These are phyloP conservation scores for Agapornis canus DNA, from an alignment of 2,797 vertebrate genomes.

Conservation along the genomic window DNA sequence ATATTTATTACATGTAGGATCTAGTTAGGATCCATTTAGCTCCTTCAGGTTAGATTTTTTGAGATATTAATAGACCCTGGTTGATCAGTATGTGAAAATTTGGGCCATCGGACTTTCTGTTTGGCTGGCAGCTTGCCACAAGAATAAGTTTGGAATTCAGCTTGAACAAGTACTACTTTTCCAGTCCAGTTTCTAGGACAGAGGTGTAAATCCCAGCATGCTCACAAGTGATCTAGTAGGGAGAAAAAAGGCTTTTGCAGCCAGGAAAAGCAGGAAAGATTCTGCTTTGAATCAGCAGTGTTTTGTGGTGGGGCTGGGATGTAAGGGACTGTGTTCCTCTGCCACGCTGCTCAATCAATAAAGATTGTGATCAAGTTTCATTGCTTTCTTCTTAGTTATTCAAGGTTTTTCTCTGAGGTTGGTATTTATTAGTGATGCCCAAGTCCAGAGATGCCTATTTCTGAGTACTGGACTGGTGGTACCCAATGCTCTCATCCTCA, in stretches of 20 bases:
- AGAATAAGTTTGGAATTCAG: neutral
- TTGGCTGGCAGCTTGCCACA: neutral
- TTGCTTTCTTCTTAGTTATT: neutral
- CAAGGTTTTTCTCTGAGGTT: neutral
- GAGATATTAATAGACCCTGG: rapidly evolving
- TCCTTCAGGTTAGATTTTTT: neutral
- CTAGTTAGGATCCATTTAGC: neutral
- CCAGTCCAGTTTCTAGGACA: neutral
- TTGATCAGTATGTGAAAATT: neutral
- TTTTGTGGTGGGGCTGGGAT: neutral
- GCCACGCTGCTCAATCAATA: neutral
- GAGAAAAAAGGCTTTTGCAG: neutral
- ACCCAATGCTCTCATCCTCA: neutral
- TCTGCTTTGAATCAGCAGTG: neutral
- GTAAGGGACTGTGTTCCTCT: neutral
- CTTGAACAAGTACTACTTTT: neutral
- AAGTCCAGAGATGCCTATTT: neutral
- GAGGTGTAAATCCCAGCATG: neutral
- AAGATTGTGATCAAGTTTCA: neutral
- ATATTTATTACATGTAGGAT: neutral
- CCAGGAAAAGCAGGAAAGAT: neutral
- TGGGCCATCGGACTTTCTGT: neutral
- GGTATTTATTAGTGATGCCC: neutral
- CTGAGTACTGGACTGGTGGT: neutral
- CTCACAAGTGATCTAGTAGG: neutral